phyloP scores from a whole-genome alignment of 2,797 vertebrate genomes.

The Lepus townsendii region DNA sequence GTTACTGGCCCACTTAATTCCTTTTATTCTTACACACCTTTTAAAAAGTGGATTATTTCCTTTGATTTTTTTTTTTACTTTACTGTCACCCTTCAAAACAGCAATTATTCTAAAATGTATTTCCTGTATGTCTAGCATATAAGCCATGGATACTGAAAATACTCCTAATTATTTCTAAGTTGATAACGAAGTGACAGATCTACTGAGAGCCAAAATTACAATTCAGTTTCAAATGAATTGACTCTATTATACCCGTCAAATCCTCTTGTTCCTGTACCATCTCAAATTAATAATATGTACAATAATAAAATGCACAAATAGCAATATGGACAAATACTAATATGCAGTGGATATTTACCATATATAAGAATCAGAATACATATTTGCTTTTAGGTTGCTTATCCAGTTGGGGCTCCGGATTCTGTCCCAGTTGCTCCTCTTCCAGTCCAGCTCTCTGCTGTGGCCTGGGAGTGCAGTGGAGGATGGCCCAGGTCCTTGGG shows the following conservation, averaged over 20 bases:
- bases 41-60: background rate
- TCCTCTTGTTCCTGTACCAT: background rate
- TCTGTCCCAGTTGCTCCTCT: no score
- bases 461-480: no score
- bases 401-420: no score
- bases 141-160: background rate
- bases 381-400: background rate
- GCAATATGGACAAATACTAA: no score
- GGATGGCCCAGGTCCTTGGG: no score
- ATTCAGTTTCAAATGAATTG: background rate
- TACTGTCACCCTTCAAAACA: background rate
- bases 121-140: background rate
- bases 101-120: background rate
- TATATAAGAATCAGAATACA: background rate
- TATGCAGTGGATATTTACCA: background rate
- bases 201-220: constrained; percentile 24
- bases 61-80: constrained; percentile 31
- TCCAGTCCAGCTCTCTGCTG: no score
- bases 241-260: background rate
- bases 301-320: no score
- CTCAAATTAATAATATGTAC: background rate
- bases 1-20: constrained; percentile 5
- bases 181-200: background rate
- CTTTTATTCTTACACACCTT: background rate
- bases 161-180: background rate